These are phyloP conservation scores for Cryptocheilus praepositus DNA, from an alignment of 2,888 invertebrate genomes.

Conservation along the genomic window DNA sequence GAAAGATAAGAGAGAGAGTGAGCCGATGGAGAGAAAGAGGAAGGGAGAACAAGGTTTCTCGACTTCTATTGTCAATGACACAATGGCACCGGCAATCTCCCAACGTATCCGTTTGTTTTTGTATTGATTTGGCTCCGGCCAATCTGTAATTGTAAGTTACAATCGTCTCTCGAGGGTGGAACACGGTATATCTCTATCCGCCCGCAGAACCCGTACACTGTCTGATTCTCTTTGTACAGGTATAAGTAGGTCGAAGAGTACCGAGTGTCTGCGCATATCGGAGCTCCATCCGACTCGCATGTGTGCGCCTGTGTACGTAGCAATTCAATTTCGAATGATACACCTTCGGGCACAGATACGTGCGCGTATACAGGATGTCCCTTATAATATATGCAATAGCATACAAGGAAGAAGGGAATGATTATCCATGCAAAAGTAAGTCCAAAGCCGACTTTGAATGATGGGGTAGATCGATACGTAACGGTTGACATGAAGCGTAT, in stretches of 20 bases:
- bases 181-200: neutral
- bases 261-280: too few relatives aligned
- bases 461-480: too few relatives aligned
- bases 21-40: neutral
- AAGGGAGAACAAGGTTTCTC: neutral
- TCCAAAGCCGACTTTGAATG: too few relatives aligned
- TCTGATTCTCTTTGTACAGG: too few relatives aligned
- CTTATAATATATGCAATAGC: too few relatives aligned
- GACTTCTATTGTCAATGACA: neutral
- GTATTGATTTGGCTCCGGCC: conserved; percentile 17
- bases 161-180: conserved; percentile 1
- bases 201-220: neutral
- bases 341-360: conserved; percentile 23
- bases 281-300: too few relatives aligned
- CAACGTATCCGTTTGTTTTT: conserved; percentile 27
- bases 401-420: too few relatives aligned
- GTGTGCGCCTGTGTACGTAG: neutral
- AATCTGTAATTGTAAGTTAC: conserved; percentile 28
- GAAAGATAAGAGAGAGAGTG: too few relatives aligned
- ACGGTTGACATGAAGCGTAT: too few relatives aligned
- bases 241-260: too few relatives aligned
- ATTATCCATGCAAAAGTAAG: too few relatives aligned
- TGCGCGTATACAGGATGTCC: neutral
- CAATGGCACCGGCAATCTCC: conserved; percentile 18
- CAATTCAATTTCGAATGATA: conserved; percentile 33